Evolutionary conservation across 2,797 vertebrate genomes (phyloP).

Genomic region (Falco novaeseelandiae): DNA sequence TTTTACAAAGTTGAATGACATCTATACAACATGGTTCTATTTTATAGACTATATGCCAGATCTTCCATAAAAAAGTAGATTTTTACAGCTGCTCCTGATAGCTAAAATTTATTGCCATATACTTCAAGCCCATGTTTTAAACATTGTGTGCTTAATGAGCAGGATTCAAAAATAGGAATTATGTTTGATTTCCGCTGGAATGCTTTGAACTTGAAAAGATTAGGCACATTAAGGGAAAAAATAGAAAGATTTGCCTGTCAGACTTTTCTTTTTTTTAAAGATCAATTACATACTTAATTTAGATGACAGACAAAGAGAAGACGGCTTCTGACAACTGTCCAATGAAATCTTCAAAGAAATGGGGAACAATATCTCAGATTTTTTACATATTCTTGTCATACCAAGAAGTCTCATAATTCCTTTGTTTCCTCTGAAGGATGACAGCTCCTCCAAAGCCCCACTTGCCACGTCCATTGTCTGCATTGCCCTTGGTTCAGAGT

Average conservation of each 20-base stretch:
- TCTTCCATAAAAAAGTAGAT: conserved; percentile 19
- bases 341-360: conserved; percentile 25
- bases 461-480: background rate
- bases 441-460: background rate
- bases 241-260: conserved; percentile 29
- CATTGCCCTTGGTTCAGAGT: background rate
- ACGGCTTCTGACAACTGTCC: conserved; percentile 46
- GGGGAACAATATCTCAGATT: background rate
- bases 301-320: conserved; percentile 44
- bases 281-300: conserved; percentile 58
- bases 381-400: background rate
- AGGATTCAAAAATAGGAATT: conserved; percentile 40
- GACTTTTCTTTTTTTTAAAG: conserved; percentile 11
- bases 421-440: background rate
- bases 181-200: conserved; percentile 49
- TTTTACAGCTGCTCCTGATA: conserved; percentile 41
- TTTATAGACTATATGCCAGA: background rate
- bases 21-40: background rate
- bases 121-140: conserved; percentile 37
- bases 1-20: conserved; percentile 11
- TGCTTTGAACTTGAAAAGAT: conserved; percentile 67
- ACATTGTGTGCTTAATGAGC: conserved; percentile 35
- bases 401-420: background rate
- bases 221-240: conserved; percentile 43
- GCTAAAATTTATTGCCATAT: conserved; percentile 1